Conservation (phyloP, 2,797 vertebrate genomes). For the Enteromius treurensis region DNA sequence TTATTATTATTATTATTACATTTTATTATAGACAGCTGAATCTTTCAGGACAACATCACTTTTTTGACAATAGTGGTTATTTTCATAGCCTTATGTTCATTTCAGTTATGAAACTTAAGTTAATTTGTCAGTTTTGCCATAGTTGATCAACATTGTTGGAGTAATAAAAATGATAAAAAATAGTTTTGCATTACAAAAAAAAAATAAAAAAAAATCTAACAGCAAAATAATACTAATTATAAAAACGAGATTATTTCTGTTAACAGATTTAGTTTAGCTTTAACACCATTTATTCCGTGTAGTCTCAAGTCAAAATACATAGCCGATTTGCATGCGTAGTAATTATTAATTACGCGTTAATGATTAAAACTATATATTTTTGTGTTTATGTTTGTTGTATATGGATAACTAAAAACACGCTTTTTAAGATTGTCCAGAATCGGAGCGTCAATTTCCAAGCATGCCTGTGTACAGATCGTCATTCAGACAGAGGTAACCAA, state of each 20-base stretch:
- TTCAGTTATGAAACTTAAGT: not conserved
- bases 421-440: slow-evolving; percentile 7
- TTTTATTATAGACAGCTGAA: not conserved
- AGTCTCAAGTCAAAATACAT: not conserved
- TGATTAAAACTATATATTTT: not conserved
- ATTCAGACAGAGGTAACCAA: no score
- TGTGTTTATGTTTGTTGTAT: not conserved
- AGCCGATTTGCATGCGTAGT: not conserved
- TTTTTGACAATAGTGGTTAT: not conserved
- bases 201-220: not conserved
- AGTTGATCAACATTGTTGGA: not conserved
- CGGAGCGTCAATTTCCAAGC: not conserved
- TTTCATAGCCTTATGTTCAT: not conserved
- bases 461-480: not conserved
- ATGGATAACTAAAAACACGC: not conserved
- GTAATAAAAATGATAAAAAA: not conserved
- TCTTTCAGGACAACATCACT: not conserved
- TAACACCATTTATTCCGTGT: not conserved
- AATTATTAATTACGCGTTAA: not conserved
- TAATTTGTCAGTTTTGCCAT: not conserved
- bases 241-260: not conserved
- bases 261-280: not conserved
- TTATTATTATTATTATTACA: not conserved
- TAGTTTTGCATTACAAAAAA: not conserved
- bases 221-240: not conserved